A percentile compares a stretch with the other conserved stretches of the same genome.
These are phyloP conservation scores for Neodiprion pinetum DNA, from an alignment of 1,140 invertebrate genomes.

Conservation along the genomic window DNA sequence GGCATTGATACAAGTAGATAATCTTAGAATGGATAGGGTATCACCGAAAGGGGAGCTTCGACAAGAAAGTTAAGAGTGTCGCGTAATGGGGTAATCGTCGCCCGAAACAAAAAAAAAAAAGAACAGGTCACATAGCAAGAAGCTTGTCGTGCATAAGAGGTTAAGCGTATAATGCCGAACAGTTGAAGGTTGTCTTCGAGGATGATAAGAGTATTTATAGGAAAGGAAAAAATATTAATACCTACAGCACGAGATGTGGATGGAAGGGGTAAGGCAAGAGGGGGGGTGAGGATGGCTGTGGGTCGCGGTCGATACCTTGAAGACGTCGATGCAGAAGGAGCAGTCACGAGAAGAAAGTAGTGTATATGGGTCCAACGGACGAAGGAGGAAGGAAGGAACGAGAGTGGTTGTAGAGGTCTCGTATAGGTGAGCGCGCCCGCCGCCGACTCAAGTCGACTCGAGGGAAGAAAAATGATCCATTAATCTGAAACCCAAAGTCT, in stretches of 20 bases:
- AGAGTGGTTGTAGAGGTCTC: slow-evolving; percentile 30
- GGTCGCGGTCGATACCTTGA: slow-evolving; percentile 6
- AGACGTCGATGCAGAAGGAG: neutral
- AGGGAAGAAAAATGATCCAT: slow-evolving; percentile 64
- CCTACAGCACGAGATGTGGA: too few species aligned
- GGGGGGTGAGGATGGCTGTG: neutral
- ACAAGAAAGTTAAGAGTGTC: too few species aligned
- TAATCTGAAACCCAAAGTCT: slow-evolving; percentile 64
- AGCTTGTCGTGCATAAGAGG: slow-evolving; percentile 5
- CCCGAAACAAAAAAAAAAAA: neutral
- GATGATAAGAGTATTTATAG: slow-evolving; percentile 2
- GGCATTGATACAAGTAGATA: too few species aligned
- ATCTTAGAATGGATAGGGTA: too few species aligned
- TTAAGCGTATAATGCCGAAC: too few species aligned
- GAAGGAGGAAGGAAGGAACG: slow-evolving; percentile 34
- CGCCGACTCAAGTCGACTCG: slow-evolving; percentile 53
- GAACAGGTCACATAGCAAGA: slow-evolving; percentile 10
- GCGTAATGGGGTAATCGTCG: slow-evolving; percentile 17
- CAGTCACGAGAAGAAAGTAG: neutral
- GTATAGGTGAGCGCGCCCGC: slow-evolving; percentile 47
- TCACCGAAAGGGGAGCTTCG: too few species aligned
- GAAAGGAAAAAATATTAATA: slow-evolving; percentile 12
- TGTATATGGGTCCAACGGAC: slow-evolving; percentile 19
- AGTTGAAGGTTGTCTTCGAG: neutral
- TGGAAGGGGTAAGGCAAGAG: too few species aligned